Conservation (phyloP, 2,797 vertebrate species). For the Alfaro cultratus region DNA sequence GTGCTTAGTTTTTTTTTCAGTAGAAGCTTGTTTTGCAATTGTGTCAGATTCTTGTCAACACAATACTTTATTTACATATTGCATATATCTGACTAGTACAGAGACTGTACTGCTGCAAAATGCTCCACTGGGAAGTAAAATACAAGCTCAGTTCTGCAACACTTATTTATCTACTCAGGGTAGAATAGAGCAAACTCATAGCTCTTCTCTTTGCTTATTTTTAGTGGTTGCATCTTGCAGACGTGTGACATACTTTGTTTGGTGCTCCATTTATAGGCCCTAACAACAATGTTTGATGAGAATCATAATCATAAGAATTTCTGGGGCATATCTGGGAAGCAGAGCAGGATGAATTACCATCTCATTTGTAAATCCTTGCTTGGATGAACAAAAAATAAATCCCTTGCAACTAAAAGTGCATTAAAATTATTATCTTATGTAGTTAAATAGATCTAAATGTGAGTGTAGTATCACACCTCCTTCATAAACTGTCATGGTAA, state of each 20-base stretch:
- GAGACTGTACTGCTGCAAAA: neutral
- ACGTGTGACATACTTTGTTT: neutral
- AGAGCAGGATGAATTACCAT: neutral
- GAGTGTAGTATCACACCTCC: neutral
- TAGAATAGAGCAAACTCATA: neutral
- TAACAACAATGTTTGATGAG: neutral
- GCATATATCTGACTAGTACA: neutral
- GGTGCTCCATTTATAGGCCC: slow-evolving; percentile 1
- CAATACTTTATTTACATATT: neutral
- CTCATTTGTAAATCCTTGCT: neutral
- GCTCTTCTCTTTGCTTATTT: neutral
- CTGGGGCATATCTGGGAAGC: neutral
- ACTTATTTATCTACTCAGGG: neutral
- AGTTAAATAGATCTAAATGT: neutral
- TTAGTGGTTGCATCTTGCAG: neutral
- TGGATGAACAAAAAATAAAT: neutral
- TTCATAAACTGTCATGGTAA: slow-evolving; percentile 1
- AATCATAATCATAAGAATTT: neutral
- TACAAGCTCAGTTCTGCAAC: neutral
- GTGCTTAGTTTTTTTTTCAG: neutral
- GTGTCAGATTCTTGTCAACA: neutral
- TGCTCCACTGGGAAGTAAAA: neutral
- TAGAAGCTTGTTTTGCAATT: neutral
- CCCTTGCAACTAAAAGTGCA: neutral
- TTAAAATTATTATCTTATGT: neutral